Base-by-base conservation (phyloP, 2,113 vertebrate species). In the Athene cunicularia region DNA sequence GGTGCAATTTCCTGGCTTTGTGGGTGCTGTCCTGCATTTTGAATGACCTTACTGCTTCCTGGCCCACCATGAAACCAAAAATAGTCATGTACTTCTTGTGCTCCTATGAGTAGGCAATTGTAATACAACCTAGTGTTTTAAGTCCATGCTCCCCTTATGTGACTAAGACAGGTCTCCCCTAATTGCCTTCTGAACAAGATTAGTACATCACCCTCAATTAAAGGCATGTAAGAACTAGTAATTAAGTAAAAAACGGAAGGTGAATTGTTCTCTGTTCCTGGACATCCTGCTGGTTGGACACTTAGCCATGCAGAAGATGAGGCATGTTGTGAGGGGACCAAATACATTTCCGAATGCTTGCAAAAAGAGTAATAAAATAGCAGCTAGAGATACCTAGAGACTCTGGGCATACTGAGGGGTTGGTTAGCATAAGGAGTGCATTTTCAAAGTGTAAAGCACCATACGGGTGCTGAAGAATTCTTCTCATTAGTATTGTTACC, bases 361-460 rank as follows among this genome's bases (percentile, higher is more conserved):
- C 20, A 87, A 83, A 75, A 82, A 83, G 52, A 39, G 53, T 50
- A 87, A 66, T 76, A 66, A 93, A 90, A 80, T 20, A 74, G 62
- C 18, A 12, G 67, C 39, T 80, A 62, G n/a, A 43, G 71, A 63
- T 88, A 80, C 58, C 26, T 86, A 23, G 27, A 84, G 50, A 27
- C 20, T 76, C 23, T 4, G n/a, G 37, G 59, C 63, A 21, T 67
- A 50, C 30, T 35, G 47, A 80, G 37, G 30, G 49, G 8, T 12
- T 91, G 63, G 58, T 66, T 88, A 60, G 53, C 2, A 8, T 68
- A 26, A 86, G 20, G 47, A 88, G 59, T 55, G n/a, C n/a, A 8
- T 91, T 97, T 97, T 76, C 80, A 73, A 80, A 91, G 55, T 33
- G 28, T 35, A 93, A 73, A 74, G 84, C 74, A 76, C 84, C 62